phyloP scores from a whole-genome alignment of 2,797 vertebrate species.

The Notolepis coatsorum region DNA sequence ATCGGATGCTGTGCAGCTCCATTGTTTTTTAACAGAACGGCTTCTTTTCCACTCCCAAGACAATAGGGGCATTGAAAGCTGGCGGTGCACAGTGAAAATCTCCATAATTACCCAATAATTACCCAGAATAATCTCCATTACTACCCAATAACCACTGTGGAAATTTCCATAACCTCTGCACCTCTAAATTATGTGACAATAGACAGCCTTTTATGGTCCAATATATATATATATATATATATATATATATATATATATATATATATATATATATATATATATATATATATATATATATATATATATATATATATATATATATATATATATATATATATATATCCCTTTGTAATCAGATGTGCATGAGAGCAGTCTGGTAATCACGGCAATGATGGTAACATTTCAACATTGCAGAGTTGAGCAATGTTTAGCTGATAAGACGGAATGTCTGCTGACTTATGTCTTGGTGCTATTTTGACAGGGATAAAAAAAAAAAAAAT shows the following conservation, averaged over 20 bases:
- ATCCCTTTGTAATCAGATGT: no score
- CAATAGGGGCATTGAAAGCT: conserved; percentile 37
- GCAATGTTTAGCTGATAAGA: conserved; percentile 48
- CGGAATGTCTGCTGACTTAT: conserved; percentile 3
- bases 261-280: no score
- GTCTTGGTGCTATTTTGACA: conserved; percentile 24
- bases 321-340: no score
- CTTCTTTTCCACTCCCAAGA: conserved; percentile 23
- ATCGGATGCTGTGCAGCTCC: neutral
- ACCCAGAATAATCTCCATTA: neutral
- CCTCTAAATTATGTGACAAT: conserved; percentile 14
- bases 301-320: no score
- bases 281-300: no score
- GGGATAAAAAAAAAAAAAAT: conserved; percentile 15
- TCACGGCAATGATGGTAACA: conserved; percentile 9
- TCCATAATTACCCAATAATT: conserved; percentile 2
- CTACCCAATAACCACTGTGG: no score
- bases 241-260: no score
- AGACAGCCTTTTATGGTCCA: neutral
- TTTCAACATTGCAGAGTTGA: neutral
- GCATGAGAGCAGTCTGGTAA: conserved; percentile 12
- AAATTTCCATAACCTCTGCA: no score
- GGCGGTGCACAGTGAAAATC: no score
- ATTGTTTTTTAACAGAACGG: conserved; percentile 37
- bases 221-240: no score